Evolutionary conservation across 2,797 vertebrate species (phyloP).

Genomic region (Eleutherodactylus coqui): DNA sequence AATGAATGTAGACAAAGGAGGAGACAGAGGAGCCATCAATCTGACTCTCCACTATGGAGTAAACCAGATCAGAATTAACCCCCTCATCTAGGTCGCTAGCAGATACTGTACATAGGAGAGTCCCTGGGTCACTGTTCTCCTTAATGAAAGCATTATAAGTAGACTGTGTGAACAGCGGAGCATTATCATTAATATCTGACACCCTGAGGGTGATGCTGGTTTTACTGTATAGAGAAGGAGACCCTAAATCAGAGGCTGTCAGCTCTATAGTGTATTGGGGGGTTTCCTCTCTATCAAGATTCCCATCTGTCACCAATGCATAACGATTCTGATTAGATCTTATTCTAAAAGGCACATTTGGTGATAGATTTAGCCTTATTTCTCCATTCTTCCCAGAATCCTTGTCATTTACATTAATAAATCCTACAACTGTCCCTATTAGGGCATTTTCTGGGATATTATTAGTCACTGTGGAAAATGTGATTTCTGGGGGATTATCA

Average conservation of each 20-base stretch:
- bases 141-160: constrained; percentile 72
- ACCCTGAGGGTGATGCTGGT: constrained; percentile 68
- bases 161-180: constrained; percentile 69
- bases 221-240: constrained; percentile 69
- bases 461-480: neutral
- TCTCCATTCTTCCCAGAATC: constrained; percentile 71
- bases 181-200: constrained; percentile 75
- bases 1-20: constrained; percentile 73
- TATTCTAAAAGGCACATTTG: constrained; percentile 4
- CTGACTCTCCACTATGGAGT: constrained; percentile 71
- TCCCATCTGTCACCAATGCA: constrained; percentile 77
- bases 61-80: constrained; percentile 69
- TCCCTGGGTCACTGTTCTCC: constrained; percentile 76
- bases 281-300: constrained; percentile 83
- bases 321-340: constrained; percentile 54
- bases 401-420: neutral
- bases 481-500: neutral
- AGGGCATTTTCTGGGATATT: neutral
- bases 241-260: constrained; percentile 71
- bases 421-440: neutral
- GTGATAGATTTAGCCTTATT: neutral
- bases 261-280: constrained; percentile 76
- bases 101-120: constrained; percentile 67
- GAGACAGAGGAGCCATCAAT: constrained; percentile 54
- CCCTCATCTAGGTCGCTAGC: constrained; percentile 70